Evolutionary conservation across 1,140 invertebrate species (phyloP).

Genomic region (Plutomurus gul): DNA sequence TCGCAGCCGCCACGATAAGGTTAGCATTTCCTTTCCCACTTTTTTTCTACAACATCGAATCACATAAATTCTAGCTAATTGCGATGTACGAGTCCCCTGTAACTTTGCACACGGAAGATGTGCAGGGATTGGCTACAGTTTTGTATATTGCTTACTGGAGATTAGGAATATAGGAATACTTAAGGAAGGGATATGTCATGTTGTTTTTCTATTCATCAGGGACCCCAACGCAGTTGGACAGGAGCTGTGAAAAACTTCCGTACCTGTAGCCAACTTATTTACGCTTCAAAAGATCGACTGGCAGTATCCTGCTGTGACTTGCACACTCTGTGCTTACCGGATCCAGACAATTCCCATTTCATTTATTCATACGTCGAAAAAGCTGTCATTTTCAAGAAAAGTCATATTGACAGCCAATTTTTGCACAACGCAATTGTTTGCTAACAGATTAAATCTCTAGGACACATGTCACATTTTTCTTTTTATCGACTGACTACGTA

Average conservation of each 20-base stretch:
- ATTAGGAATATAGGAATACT: too few species aligned
- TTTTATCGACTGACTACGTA: too few species aligned
- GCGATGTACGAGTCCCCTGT: too few species aligned
- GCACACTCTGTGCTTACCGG: neutral
- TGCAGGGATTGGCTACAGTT: too few species aligned
- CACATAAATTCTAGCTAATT: constrained; percentile 7
- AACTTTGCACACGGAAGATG: too few species aligned
- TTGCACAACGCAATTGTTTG: neutral
- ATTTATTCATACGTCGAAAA: neutral
- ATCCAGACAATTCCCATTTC: neutral
- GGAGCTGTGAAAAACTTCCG: constrained; percentile 1
- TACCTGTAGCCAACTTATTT: neutral
- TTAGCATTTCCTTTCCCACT: constrained; percentile 1
- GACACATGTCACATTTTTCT: too few species aligned
- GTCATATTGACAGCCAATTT: neutral
- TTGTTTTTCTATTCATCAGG: neutral
- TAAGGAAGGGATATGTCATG: too few species aligned
- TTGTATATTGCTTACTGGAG: too few species aligned
- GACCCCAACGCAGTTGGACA: neutral
- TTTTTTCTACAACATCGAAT: neutral
- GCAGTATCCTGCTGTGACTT: constrained; percentile 1
- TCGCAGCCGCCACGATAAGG: constrained; percentile 11
- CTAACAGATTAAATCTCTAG: too few species aligned
- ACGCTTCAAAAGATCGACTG: neutral
- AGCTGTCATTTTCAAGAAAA: neutral